Conservation (phyloP, 2,113 vertebrate genomes). For the Equus przewalskii region DNA sequence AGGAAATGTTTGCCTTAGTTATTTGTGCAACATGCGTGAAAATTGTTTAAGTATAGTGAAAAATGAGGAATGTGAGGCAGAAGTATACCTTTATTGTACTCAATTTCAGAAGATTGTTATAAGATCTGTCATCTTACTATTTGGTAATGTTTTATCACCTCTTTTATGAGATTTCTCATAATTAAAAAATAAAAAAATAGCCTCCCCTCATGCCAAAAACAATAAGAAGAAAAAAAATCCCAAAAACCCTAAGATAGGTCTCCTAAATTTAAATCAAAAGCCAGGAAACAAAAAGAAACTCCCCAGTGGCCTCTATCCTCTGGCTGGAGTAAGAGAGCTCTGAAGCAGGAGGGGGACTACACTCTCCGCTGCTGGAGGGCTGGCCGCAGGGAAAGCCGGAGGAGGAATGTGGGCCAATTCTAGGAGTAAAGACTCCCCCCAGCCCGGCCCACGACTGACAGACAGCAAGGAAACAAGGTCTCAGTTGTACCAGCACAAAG, state of each 20-base stretch:
- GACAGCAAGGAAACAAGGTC: not conserved
- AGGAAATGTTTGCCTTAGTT: constrained; percentile 18
- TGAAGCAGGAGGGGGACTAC: not conserved
- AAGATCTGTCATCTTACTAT: not conserved
- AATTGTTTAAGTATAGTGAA: not conserved
- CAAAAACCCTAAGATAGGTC: not conserved
- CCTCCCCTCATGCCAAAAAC: not conserved
- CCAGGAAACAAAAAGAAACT: not conserved
- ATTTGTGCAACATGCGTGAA: not conserved
- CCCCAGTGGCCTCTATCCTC: not conserved
- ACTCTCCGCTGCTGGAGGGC: not conserved
- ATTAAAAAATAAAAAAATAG: not conserved
- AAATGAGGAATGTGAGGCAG: not conserved
- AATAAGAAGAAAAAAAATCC: not conserved
- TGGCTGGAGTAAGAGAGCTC: not conserved
- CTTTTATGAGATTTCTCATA: not conserved
- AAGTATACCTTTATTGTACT: not conserved
- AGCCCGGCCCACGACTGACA: too few species aligned
- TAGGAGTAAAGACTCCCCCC: not conserved
- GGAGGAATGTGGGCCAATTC: not conserved
- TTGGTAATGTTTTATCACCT: not conserved
- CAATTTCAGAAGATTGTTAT: constrained; percentile 32
- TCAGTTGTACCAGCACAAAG: not conserved
- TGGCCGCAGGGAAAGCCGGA: not conserved
- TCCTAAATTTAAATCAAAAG: not conserved